A percentile compares a stretch with the other conserved stretches of the same genome.
Evolutionary conservation across 2,797 vertebrate species (phyloP).

Genomic region (Labeo calbasu): DNA sequence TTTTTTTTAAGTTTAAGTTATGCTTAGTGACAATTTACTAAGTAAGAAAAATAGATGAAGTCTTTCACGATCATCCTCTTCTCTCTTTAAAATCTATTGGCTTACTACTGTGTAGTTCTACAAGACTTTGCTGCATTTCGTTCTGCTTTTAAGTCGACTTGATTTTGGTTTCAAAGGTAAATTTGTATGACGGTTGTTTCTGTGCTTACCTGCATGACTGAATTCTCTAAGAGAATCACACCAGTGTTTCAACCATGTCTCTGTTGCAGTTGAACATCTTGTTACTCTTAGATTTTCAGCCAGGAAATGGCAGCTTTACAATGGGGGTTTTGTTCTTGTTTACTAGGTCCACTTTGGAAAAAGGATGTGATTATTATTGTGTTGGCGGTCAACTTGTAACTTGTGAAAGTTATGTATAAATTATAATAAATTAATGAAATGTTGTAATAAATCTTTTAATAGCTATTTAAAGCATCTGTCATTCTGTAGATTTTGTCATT

Average conservation of each 20-base stretch:
- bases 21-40: constrained; percentile 69
- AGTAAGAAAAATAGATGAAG: constrained; percentile 64
- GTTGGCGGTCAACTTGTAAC: constrained; percentile 77
- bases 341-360: constrained; percentile 65
- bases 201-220: constrained; percentile 96
- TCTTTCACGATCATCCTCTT: constrained; percentile 63
- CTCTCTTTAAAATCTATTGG: constrained; percentile 74
- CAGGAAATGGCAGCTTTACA: constrained; percentile 59
- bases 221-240: constrained; percentile 96
- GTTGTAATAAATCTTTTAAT: constrained; percentile 87
- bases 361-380: constrained; percentile 74
- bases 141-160: constrained; percentile 74
- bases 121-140: constrained; percentile 62
- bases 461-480: constrained; percentile 53
- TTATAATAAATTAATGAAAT: constrained; percentile 74
- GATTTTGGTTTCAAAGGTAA: constrained; percentile 75
- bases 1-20: constrained; percentile 65
- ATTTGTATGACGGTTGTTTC: constrained; percentile 83
- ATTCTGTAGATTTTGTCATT: neutral
- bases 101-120: constrained; percentile 87
- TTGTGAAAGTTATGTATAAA: constrained; percentile 81
- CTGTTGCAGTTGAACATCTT: constrained; percentile 71
- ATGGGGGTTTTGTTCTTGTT: constrained; percentile 65
- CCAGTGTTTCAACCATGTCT: constrained; percentile 87
- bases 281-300: constrained; percentile 68